These are phyloP conservation scores for Odontamblyopus rebecca DNA, from an alignment of 2,797 vertebrate genomes.

Conservation along the genomic window DNA sequence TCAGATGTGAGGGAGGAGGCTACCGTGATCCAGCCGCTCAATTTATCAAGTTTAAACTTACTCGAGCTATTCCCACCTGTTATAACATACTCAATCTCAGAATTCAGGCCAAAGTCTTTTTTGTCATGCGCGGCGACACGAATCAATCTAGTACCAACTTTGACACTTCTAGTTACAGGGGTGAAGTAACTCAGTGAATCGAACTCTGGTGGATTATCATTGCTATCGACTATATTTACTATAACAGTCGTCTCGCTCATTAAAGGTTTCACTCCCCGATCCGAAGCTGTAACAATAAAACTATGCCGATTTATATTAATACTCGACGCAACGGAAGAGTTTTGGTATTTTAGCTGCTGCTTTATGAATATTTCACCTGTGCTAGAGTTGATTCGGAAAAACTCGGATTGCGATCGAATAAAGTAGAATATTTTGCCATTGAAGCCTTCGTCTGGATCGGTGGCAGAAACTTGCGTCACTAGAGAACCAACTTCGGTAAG, in stretches of 20 bases:
- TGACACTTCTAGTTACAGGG: conserved; percentile 93
- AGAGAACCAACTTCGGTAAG: conserved; percentile 85
- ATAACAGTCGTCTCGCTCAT: conserved; percentile 96
- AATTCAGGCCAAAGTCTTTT: conserved; percentile 95
- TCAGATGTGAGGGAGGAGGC: conserved; percentile 86
- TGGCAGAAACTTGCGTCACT: conserved; percentile 88
- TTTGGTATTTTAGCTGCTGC: conserved; percentile 89
- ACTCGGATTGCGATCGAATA: conserved; percentile 94
- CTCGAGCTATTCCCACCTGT: conserved; percentile 82
- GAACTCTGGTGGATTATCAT: conserved; percentile 91
- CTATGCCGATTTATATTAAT: conserved; percentile 93
- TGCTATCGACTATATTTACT: conserved; percentile 92
- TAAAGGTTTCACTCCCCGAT: conserved; percentile 86
- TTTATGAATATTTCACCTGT: conserved; percentile 94
- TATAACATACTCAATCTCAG: conserved; percentile 88
- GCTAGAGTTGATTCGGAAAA: conserved; percentile 92
- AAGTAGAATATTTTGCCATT: conserved; percentile 97
- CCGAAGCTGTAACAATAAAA: conserved; percentile 95
- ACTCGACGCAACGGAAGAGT: conserved; percentile 84
- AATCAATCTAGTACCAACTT: conserved; percentile 88
- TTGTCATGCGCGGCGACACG: conserved; percentile 86
- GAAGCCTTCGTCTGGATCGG: conserved; percentile 88
- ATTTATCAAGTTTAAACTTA: conserved; percentile 88
- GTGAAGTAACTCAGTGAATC: conserved; percentile 85
- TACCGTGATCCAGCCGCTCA: conserved; percentile 90